These are phyloP conservation scores for Cyanocitta stelleri DNA, from an alignment of 2,113 vertebrate genomes.

Conservation along the genomic window DNA sequence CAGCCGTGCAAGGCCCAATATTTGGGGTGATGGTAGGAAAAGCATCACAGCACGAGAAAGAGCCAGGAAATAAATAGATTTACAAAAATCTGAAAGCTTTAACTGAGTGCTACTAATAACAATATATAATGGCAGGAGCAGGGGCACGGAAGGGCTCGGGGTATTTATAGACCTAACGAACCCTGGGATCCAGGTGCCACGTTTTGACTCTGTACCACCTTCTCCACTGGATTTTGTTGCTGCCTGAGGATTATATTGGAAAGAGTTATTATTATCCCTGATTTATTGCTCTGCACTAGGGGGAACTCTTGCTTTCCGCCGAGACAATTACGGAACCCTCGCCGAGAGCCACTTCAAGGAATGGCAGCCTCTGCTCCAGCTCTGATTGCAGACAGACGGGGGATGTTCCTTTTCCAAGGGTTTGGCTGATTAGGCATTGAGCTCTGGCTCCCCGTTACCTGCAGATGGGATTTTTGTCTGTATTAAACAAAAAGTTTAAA, in stretches of 20 bases:
- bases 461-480: neutral
- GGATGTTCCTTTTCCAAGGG: neutral
- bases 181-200: slow-evolving; percentile 49
- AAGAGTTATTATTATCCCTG: slow-evolving; percentile 74
- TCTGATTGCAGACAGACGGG: slow-evolving; percentile 20
- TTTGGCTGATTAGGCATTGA: neutral
- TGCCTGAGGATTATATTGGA: slow-evolving; percentile 75
- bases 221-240: slow-evolving; percentile 67
- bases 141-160: neutral
- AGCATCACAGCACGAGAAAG: neutral
- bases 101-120: neutral
- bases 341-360: slow-evolving; percentile 63
- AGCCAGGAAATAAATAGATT: neutral
- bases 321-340: slow-evolving; percentile 66
- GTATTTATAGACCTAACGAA: slow-evolving; percentile 35
- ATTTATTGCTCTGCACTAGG: slow-evolving; percentile 68
- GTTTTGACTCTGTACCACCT: slow-evolving; percentile 63
- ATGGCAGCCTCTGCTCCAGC: neutral
- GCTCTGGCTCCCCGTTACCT: neutral
- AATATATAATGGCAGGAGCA: neutral
- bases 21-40: neutral
- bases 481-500: neutral
- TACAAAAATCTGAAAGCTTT: neutral
- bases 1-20: neutral
- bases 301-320: slow-evolving; percentile 65